Conservation (phyloP, 2,888 invertebrate genomes). For the Drosophila buzzatii region DNA sequence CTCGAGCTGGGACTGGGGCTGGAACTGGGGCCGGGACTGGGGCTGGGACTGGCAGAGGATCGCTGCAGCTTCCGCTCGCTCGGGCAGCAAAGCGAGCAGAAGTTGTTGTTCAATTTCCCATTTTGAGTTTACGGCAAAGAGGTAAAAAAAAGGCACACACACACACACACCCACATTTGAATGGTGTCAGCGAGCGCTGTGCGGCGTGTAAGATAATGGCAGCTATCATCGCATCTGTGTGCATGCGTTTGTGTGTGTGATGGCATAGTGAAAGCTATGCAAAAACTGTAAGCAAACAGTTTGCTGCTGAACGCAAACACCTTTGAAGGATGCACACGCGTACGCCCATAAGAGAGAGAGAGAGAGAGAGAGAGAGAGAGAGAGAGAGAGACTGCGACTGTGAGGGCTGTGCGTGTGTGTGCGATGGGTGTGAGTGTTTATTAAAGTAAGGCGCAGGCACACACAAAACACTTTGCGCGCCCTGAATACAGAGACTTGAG, state of each 20-base stretch:
- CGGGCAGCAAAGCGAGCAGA: conserved; percentile 83
- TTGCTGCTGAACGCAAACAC: conserved; percentile 78
- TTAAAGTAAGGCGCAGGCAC: conserved; percentile 60
- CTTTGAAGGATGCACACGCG: conserved; percentile 71
- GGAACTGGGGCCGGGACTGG: not conserved
- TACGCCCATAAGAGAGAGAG: not conserved
- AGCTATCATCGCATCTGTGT: conserved; percentile 30
- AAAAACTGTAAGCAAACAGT: conserved; percentile 79
- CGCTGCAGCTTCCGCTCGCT: conserved; percentile 78
- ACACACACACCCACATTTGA: not conserved
- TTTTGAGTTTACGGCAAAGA: conserved; percentile 66
- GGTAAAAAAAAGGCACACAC: conserved; percentile 19
- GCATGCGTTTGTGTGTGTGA: conserved; percentile 9
- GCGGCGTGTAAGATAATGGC: conserved; percentile 71
- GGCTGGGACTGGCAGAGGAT: conserved; percentile 11
- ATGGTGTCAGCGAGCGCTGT: conserved; percentile 32
- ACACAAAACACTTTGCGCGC: conserved; percentile 70
- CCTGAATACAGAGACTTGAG: conserved; percentile 69
- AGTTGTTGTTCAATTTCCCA: conserved; percentile 83
- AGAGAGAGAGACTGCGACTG: conserved; percentile 1
- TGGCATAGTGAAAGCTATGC: conserved; percentile 69
- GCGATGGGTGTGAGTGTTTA: conserved; percentile 48
- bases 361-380: no score
- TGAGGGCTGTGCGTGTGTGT: conserved; percentile 23
- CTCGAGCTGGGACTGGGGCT: not conserved